Conservation (phyloP, 2,888 invertebrate genomes). For the Dichetophora obliterata region DNA sequence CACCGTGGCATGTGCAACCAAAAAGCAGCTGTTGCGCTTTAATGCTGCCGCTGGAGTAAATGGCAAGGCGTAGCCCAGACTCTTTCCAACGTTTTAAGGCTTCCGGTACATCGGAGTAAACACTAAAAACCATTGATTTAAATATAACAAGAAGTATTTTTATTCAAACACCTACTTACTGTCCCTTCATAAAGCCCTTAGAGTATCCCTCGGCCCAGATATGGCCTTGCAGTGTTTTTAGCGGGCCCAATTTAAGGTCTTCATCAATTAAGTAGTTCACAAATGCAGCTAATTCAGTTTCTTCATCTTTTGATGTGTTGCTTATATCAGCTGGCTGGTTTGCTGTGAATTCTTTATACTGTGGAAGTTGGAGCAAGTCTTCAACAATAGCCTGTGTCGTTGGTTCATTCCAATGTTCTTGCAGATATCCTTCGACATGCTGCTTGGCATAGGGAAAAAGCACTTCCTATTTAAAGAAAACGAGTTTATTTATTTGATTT, state of each 20-base stretch:
- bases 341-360: conserved; percentile 51
- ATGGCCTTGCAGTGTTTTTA: conserved; percentile 91
- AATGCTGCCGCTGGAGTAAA: conserved; percentile 94
- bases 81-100: conserved; percentile 81
- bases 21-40: conserved; percentile 92
- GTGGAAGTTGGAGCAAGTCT: conserved; percentile 73
- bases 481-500: not conserved
- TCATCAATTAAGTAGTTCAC: conserved; percentile 85
- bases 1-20: conserved; percentile 80
- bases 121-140: conserved; percentile 71
- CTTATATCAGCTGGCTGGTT: conserved; percentile 55
- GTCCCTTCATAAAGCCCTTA: conserved; percentile 83
- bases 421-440: conserved; percentile 80
- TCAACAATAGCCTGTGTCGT: conserved; percentile 78
- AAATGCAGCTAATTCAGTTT: conserved; percentile 70
- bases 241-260: conserved; percentile 82
- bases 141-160: not conserved
- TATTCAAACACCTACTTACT: conserved; percentile 79
- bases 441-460: conserved; percentile 83
- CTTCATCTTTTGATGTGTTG: conserved; percentile 56
- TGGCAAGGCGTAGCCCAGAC: conserved; percentile 79
- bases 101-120: conserved; percentile 87
- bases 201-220: conserved; percentile 90
- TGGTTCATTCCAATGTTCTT: conserved; percentile 78
- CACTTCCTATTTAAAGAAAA: conserved; percentile 73